Percentiles rank a stretch among this genome's conserved stretches.
These are phyloP conservation scores for Meiosimyza platycephala DNA, from an alignment of 2,888 invertebrate genomes.

Conservation along the genomic window DNA sequence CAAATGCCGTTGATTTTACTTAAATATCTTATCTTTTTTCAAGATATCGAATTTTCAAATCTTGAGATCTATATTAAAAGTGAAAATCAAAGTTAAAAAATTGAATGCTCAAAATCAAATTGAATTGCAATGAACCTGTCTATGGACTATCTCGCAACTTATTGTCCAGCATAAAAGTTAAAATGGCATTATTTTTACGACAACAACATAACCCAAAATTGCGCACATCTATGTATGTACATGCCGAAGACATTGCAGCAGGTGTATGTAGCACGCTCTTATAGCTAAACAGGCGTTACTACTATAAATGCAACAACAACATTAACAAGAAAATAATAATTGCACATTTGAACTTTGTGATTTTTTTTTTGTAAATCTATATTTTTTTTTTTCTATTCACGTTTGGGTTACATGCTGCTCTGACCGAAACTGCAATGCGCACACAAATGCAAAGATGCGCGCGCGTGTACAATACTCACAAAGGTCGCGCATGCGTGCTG, in stretches of 20 bases:
- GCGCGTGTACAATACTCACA: not conserved
- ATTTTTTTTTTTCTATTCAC: not conserved
- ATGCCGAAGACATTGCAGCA: constrained; percentile 15
- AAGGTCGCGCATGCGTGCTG: constrained; percentile 34
- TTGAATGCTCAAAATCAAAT: too few species aligned
- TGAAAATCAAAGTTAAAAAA: too few species aligned
- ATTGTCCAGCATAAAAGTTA: constrained; percentile 3
- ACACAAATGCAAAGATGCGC: not conserved
- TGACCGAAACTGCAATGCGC: not conserved
- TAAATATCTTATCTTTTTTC: too few species aligned
- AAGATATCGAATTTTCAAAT: too few species aligned
- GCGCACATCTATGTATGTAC: not conserved
- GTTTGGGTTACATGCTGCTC: not conserved
- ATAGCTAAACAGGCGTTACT: constrained; percentile 25
- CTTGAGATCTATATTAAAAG: too few species aligned
- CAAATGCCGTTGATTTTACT: too few species aligned
- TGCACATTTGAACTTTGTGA: constrained; percentile 14
- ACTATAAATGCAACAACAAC: not conserved
- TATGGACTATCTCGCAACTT: too few species aligned
- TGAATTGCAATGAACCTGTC: too few species aligned
- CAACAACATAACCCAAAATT: constrained; percentile 10
- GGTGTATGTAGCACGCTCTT: constrained; percentile 8
- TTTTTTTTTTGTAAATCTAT: too few species aligned
- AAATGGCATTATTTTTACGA: constrained; percentile 28
- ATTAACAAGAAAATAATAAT: not conserved